These are phyloP conservation scores for Hypanus sabinus DNA, from an alignment of 2,113 vertebrate species.

Conservation along the genomic window DNA sequence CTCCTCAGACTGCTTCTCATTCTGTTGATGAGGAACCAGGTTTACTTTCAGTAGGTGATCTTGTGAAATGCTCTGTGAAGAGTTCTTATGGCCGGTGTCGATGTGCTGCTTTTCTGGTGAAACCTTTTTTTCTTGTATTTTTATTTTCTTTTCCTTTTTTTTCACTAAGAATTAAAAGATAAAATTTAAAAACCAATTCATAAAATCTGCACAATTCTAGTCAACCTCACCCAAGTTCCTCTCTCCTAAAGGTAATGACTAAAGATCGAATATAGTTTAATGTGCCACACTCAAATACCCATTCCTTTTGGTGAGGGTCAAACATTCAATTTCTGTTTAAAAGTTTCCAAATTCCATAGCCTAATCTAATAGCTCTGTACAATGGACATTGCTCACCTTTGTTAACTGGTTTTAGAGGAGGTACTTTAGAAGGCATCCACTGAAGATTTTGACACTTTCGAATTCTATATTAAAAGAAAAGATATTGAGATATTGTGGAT, in stretches of 20 bases:
- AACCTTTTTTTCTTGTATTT: slow-evolving; percentile 76
- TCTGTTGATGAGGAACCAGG: slow-evolving; percentile 63
- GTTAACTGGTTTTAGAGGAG: slow-evolving; percentile 83
- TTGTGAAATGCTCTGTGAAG: slow-evolving; percentile 41
- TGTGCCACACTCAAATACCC: background rate
- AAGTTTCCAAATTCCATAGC: background rate
- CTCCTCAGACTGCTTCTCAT: slow-evolving; percentile 70
- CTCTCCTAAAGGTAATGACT: background rate
- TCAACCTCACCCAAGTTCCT: background rate
- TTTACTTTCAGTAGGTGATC: slow-evolving; percentile 68
- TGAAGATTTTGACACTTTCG: slow-evolving; percentile 97
- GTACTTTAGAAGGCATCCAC: slow-evolving; percentile 97
- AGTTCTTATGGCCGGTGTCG: slow-evolving; percentile 65
- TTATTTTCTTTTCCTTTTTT: slow-evolving; percentile 89
- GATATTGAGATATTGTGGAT: background rate
- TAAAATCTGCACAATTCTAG: background rate
- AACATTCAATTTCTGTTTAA: background rate
- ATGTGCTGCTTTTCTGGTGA: slow-evolving; percentile 62
- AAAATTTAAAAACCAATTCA: background rate
- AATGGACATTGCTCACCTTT: slow-evolving; percentile 59
- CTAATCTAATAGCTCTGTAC: too few species aligned
- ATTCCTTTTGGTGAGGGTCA: background rate
- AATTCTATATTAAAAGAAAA: slow-evolving; percentile 63
- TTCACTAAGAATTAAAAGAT: slow-evolving; percentile 59
- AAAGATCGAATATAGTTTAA: background rate